Evolutionary conservation across 2,797 vertebrate species (phyloP).

Genomic region (Erethizon dorsatum): DNA sequence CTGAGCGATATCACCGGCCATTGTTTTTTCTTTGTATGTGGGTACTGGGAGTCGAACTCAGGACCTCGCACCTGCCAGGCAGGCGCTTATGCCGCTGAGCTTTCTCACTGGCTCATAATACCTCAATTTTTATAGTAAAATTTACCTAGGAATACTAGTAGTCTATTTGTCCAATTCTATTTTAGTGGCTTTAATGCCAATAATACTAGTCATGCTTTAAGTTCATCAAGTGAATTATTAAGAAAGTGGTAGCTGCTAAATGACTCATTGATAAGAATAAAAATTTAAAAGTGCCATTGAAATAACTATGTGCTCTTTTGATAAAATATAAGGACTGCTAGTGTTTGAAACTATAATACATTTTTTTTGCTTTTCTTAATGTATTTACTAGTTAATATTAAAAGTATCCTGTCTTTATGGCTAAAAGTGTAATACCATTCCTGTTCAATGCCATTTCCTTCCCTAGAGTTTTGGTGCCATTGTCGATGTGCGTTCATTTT

Average conservation of each 20-base stretch:
- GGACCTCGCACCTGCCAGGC: too few species aligned
- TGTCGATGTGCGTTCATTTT: slow-evolving; percentile 73
- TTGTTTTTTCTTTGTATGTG: too few species aligned
- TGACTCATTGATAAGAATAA: slow-evolving; percentile 55
- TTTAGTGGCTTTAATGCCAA: slow-evolving; percentile 66
- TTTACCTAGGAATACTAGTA: slow-evolving; percentile 40
- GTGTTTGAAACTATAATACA: slow-evolving; percentile 42
- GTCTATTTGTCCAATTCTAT: slow-evolving; percentile 72
- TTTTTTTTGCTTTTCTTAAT: neutral
- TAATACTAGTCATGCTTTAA: slow-evolving; percentile 57
- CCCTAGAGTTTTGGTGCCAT: slow-evolving; percentile 66
- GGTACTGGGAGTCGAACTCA: too few species aligned
- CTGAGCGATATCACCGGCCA: too few species aligned
- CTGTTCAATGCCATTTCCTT: neutral
- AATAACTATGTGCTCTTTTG: slow-evolving; percentile 62
- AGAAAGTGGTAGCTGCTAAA: slow-evolving; percentile 51
- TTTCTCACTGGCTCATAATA: too few species aligned
- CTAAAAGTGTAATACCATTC: neutral
- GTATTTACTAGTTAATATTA: neutral
- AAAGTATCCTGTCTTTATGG: neutral
- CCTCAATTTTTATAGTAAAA: neutral
- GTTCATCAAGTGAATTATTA: slow-evolving; percentile 49
- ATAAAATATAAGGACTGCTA: slow-evolving; percentile 4
- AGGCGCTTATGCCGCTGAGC: too few species aligned
- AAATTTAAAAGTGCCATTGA: slow-evolving; percentile 54